These are phyloP conservation scores for Leptopilina clavipes DNA, from an alignment of 1,140 invertebrate species.

Conservation along the genomic window DNA sequence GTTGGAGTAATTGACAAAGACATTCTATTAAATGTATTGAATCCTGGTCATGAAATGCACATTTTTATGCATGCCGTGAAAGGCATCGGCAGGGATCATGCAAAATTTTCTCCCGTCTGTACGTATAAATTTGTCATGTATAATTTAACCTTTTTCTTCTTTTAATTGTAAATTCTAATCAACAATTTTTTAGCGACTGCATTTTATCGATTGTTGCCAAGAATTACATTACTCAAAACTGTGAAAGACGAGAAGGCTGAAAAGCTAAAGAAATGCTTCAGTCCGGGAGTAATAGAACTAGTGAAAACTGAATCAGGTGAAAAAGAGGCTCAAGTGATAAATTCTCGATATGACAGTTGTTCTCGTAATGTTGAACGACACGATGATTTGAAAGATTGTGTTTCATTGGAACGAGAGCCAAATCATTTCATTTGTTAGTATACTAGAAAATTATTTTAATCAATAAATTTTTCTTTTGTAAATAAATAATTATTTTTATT, in stretches of 20 bases:
- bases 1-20: constrained; percentile 91
- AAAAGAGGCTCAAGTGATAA: constrained; percentile 83
- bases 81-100: constrained; percentile 97
- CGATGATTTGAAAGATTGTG: constrained; percentile 90
- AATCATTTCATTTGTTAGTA: constrained; percentile 96
- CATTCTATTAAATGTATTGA: constrained; percentile 95
- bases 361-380: constrained; percentile 93
- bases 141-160: too few species aligned
- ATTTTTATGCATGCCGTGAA: constrained; percentile 93
- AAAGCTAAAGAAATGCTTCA: constrained; percentile 91
- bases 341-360: constrained; percentile 92
- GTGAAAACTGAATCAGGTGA: constrained; percentile 78
- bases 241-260: constrained; percentile 88
- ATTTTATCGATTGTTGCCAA: constrained; percentile 92
- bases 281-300: constrained; percentile 93
- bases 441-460: too few species aligned
- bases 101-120: constrained; percentile 99
- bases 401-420: constrained; percentile 86
- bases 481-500: constrained; percentile 46
- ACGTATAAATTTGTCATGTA: constrained; percentile 66
- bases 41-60: constrained; percentile 95
- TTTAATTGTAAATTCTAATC: neutral
- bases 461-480: neutral
- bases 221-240: constrained; percentile 85
- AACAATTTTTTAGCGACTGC: constrained; percentile 84